A percentile compares a stretch with the other conserved stretches of the same genome.
These are phyloP conservation scores for Biston betularia DNA, from an alignment of 2,888 invertebrate species.

Conservation along the genomic window DNA sequence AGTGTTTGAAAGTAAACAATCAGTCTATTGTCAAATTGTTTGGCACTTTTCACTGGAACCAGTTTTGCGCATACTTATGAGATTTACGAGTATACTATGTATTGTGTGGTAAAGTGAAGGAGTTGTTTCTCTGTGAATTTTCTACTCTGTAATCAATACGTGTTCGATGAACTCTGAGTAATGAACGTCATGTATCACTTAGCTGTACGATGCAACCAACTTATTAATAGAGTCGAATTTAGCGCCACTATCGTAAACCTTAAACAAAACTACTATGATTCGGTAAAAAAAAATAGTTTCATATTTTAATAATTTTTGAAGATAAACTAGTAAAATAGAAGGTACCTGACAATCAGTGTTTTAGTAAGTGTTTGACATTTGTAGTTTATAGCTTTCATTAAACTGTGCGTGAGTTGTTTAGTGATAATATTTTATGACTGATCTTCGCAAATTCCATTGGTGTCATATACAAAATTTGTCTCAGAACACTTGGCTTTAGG, in stretches of 20 bases:
- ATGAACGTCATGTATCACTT: constrained; percentile 2
- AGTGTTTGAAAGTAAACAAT: too few relatives aligned
- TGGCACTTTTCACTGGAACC: too few relatives aligned
- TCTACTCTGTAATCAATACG: not conserved
- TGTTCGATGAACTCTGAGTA: constrained; percentile 14
- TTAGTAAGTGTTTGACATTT: constrained; percentile 4
- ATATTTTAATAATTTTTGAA: not conserved
- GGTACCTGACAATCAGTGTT: not conserved
- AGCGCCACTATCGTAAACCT: not conserved
- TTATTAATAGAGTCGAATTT: not conserved
- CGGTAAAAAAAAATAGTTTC: not conserved
- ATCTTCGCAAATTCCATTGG: not conserved
- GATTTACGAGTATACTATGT: not conserved
- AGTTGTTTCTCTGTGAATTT: not conserved
- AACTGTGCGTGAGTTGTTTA: not conserved
- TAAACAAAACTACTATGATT: not conserved
- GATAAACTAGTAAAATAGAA: not conserved
- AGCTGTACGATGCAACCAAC: not conserved
- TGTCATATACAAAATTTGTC: not conserved
- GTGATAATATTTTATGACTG: not conserved
- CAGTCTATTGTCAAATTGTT: too few relatives aligned
- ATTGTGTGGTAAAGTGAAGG: not conserved
- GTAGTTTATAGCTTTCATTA: constrained; percentile 2
- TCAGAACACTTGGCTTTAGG: not conserved
- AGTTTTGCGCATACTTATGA: too few relatives aligned